Percentiles rank a stretch among this genome's conserved stretches.
Evolutionary conservation across 2,113 vertebrate genomes (phyloP).

Genomic region (Serinus canaria): DNA sequence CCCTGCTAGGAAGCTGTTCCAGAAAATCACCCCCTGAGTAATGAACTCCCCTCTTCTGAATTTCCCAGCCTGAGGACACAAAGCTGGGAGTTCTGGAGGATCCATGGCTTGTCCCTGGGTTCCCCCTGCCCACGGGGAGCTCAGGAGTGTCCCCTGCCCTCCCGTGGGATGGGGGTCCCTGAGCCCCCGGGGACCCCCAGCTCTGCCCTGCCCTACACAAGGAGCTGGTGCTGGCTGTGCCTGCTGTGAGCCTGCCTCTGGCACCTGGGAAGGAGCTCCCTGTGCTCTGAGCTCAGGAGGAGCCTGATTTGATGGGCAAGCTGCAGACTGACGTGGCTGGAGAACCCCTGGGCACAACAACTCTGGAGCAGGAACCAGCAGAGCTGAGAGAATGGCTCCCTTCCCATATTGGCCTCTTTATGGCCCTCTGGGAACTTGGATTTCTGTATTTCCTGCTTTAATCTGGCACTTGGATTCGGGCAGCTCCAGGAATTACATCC

Average conservation of each 20-base stretch:
- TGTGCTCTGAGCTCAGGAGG: not conserved
- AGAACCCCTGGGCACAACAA: not conserved
- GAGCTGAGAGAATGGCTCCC: not conserved
- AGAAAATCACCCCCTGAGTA: not conserved
- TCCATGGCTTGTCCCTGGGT: not conserved
- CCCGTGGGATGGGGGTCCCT: not conserved
- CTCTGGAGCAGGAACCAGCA: not conserved
- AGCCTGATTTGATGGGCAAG: not conserved
- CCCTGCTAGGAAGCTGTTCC: not conserved
- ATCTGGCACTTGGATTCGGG: not conserved
- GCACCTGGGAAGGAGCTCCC: not conserved
- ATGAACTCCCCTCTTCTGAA: rapidly evolving
- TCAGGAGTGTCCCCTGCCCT: not conserved
- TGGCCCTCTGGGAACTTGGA: not conserved
- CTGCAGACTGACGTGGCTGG: rapidly evolving
- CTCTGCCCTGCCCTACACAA: rapidly evolving
- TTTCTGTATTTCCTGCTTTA: not conserved
- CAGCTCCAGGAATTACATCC: not conserved
- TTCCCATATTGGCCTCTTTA: not conserved
- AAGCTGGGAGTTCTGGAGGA: not conserved
- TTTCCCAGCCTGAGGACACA: too few species aligned
- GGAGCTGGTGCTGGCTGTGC: not conserved
- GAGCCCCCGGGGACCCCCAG: too few species aligned
- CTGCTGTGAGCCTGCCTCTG: not conserved
- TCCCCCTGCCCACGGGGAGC: not conserved